Base-by-base conservation (phyloP, 2,113 vertebrate genomes). In the Scophthalmus maximus region DNA sequence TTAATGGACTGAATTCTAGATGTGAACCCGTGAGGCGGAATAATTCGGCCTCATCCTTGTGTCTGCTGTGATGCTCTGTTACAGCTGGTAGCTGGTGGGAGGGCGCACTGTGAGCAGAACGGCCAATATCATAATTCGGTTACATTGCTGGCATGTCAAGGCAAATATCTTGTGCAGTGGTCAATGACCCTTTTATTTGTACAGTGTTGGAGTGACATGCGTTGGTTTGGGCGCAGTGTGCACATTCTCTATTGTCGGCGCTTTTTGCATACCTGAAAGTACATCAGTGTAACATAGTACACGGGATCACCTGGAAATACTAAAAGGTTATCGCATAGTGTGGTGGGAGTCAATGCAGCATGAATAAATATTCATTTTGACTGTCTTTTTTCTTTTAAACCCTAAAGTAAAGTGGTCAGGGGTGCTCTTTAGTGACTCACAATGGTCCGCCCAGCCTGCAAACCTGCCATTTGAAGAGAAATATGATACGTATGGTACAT, bases 1-100 rank as follows among this genome's bases (percentile, higher is more conserved):
- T 77, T 52, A 87, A 70, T 58, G 56, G 62, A 26, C 42, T 73
- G 47, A 78, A 77, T 64, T 69, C 72, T 83, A 40, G 40, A 78
- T 73, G 65, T 32, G 27, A 79, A 42, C 30, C 64, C 61, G 5
- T 42, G 7, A 42, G 55, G 67, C n/a, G 15, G 67, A 62, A 73
- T 29, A 55, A 69, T 26, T 63, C 60, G 3, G 38, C 38, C 63
- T 12, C 15, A n/a, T 50, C 40, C n/a, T 20, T 55, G 27, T 32
- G 25, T 65, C 58, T 64, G 30, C 47, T 69, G 53, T 62, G 26
- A 38, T 64, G 14, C 36, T 32, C 20, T 44, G 18, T 44, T n/a
- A n/a, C 67, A 32, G 1, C 1, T 78, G 38, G 26, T n/a, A 60
- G 46, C 9, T 25, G 20, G 25, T 56, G 36, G 22, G 47, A 76